Percentiles rank a stretch among this genome's conserved stretches.
Conservation (phyloP, 2,888 invertebrate genomes). For the Caenorhabditis afra region DNA sequence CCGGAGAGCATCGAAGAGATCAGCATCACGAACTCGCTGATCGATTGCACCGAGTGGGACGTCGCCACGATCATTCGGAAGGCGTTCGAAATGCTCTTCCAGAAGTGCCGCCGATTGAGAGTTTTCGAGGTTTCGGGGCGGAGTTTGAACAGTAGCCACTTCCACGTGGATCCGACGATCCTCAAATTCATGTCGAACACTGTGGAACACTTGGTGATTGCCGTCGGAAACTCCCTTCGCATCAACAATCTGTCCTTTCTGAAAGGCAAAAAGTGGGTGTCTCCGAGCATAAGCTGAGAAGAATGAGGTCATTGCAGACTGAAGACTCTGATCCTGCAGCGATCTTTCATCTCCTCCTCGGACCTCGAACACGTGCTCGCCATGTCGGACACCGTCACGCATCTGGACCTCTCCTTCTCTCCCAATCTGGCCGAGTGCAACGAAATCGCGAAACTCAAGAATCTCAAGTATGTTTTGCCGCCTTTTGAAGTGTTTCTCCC, state of each 20-base stretch:
- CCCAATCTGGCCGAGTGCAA: conserved; percentile 36
- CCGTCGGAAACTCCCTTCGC: conserved; percentile 45
- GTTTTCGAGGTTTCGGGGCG: conserved; percentile 50
- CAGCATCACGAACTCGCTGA: conserved; percentile 52
- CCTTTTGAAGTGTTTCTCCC: too few species aligned
- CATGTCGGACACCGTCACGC: conserved; percentile 42
- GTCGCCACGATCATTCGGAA: conserved; percentile 44
- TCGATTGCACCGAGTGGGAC: conserved; percentile 55
- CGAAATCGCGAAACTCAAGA: conserved; percentile 35
- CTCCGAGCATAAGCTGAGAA: not conserved
- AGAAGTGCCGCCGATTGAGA: conserved; percentile 28
- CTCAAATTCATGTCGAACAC: conserved; percentile 38
- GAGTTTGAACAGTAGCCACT: conserved; percentile 38
- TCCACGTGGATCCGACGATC: conserved; percentile 49
- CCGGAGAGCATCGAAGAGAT: conserved; percentile 48
- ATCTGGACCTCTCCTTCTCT: conserved; percentile 55
- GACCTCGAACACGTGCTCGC: conserved; percentile 35
- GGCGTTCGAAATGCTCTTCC: conserved; percentile 43
- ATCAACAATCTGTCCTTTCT: conserved; percentile 51
- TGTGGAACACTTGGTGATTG: conserved; percentile 49
- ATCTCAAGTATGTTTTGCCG: conserved; percentile 23
- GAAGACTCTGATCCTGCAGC: conserved; percentile 41
- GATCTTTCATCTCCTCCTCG: conserved; percentile 49
- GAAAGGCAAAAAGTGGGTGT: conserved; percentile 38
- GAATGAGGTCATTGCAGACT: conserved; percentile 12